Conservation (phyloP, 2,113 vertebrate genomes). For the Empidonax traillii region DNA sequence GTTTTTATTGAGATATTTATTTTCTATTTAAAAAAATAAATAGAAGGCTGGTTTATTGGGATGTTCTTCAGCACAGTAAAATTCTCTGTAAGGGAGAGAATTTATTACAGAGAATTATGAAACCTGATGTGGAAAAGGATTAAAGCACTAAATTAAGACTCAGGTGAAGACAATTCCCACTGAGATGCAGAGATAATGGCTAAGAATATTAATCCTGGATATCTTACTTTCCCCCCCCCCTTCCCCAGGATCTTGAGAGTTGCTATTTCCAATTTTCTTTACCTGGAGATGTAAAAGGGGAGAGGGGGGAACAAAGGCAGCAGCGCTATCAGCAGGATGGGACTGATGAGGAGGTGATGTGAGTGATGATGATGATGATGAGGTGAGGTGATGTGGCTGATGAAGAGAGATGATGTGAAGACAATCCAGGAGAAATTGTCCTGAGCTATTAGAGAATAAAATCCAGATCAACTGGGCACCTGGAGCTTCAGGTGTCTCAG, state of each 20-base stretch:
- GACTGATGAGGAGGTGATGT: neutral
- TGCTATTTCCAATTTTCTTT: neutral
- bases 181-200: neutral
- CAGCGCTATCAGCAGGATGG: neutral
- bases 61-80: neutral
- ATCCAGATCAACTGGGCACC: neutral
- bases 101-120: neutral
- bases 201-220: neutral
- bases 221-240: neutral
- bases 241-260: neutral
- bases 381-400: no score
- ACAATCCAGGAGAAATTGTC: neutral
- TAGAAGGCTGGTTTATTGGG: neutral
- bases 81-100: neutral
- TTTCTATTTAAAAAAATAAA: neutral
- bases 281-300: neutral
- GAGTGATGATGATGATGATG: no score
- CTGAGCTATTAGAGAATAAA: neutral
- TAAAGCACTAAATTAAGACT: conserved; percentile 7
- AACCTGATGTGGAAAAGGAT: neutral
- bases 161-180: neutral
- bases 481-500: neutral
- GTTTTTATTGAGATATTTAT: neutral
- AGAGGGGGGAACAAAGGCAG: neutral
- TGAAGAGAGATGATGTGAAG: neutral